phyloP scores from a whole-genome alignment of 1,140 invertebrate genomes.

The honey bee (Apis mellifera) region DNA sequence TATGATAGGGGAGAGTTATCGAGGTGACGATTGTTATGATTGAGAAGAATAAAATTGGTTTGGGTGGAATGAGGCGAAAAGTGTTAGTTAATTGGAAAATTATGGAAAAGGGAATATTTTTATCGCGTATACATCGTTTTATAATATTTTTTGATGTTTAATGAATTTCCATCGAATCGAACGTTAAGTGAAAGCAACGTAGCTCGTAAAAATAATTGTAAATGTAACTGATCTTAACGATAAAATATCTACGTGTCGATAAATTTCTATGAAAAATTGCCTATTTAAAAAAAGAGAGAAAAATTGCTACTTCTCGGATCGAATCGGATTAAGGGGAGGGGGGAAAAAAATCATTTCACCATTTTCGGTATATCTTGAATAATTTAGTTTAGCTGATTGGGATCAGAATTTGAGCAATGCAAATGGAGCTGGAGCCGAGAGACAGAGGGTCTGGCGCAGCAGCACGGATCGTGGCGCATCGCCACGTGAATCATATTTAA shows the following conservation, averaged over 20 bases:
- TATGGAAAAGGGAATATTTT: too few relatives aligned
- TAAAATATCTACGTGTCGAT: background rate
- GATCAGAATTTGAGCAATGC: conserved; percentile 23
- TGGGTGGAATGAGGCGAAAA: too few relatives aligned
- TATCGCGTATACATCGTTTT: too few relatives aligned
- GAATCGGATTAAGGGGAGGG: too few relatives aligned
- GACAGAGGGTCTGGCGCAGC: conserved; percentile 11
- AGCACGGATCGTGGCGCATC: conserved; percentile 12
- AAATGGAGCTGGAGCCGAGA: background rate
- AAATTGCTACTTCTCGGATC: background rate
- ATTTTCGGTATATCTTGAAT: background rate
- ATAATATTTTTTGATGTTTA: too few relatives aligned
- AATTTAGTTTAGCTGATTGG: background rate
- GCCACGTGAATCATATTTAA: conserved; percentile 51
- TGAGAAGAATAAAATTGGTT: too few relatives aligned
- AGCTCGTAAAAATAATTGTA: background rate
- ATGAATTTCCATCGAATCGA: too few relatives aligned
- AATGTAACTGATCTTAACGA: background rate
- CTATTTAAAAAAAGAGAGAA: background rate
- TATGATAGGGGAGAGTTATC: too few relatives aligned
- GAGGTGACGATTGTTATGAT: too few relatives aligned
- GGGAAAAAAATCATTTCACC: background rate
- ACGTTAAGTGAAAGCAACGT: too few relatives aligned
- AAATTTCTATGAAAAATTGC: background rate
- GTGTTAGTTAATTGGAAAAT: too few relatives aligned